Evolutionary conservation across 30 jellyfish, hydroid and myxozoan species (phyloP).

Genomic region (Turritopsis rubra): DNA sequence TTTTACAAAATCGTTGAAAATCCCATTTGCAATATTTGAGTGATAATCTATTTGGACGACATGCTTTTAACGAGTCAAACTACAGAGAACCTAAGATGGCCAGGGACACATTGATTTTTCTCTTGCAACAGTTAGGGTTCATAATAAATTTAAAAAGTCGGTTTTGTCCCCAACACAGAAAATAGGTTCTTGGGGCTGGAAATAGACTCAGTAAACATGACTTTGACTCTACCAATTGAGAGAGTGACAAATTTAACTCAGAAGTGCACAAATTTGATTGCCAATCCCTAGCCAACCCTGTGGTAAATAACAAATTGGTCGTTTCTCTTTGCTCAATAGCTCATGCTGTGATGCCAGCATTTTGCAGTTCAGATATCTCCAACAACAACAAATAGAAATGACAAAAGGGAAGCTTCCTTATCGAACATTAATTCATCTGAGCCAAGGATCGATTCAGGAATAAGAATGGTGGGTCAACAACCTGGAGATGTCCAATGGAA

Average conservation of each 20-base stretch:
- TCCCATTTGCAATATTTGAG: background rate
- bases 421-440: background rate
- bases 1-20: background rate
- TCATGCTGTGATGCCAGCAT: constrained; percentile 33
- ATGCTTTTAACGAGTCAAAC: constrained; percentile 10
- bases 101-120: too few species aligned
- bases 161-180: constrained; percentile 31
- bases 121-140: constrained; percentile 5
- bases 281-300: constrained; percentile 21
- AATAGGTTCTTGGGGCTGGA: constrained; percentile 42
- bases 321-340: constrained; percentile 42
- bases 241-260: constrained; percentile 12
- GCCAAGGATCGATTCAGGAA: constrained; percentile 27
- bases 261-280: constrained; percentile 20
- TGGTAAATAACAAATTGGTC: constrained; percentile 21
- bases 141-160: constrained; percentile 15
- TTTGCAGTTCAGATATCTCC: constrained; percentile 25
- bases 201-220: constrained; percentile 26
- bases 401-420: background rate
- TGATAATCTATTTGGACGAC: background rate
- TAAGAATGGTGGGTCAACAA: constrained; percentile 24
- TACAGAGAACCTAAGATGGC: background rate
- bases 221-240: constrained; percentile 27
- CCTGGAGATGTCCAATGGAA: constrained; percentile 26
- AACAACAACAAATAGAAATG: constrained; percentile 16